A percentile compares a stretch with the other conserved stretches of the same genome.
phyloP scores from a whole-genome alignment of 1,140 invertebrate genomes.

The Grapholita molesta region DNA sequence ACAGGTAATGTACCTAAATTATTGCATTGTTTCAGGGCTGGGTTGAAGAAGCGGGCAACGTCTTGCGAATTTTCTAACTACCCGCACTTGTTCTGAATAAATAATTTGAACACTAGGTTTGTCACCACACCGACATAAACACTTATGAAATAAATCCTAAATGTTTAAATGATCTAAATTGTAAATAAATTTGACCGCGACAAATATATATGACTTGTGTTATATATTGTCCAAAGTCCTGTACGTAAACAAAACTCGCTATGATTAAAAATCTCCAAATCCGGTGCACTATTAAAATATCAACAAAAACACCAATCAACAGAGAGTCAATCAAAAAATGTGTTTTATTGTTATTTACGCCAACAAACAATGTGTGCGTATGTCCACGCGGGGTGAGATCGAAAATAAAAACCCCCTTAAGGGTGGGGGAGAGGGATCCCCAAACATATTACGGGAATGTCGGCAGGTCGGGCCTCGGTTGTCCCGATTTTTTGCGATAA shows the following conservation, averaged over 20 bases:
- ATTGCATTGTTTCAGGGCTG: too few relatives aligned
- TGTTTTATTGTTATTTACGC: constrained; percentile 15
- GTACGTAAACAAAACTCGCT: neutral
- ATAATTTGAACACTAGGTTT: too few relatives aligned
- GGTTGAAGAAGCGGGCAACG: too few relatives aligned
- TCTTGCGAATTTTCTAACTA: too few relatives aligned
- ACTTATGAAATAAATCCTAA: too few relatives aligned
- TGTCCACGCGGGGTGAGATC: constrained; percentile 54
- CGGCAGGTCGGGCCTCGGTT: constrained; percentile 42
- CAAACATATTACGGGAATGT: constrained; percentile 68
- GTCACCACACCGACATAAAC: too few relatives aligned
- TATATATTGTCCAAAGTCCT: too few relatives aligned
- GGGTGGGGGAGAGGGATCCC: constrained; percentile 57
- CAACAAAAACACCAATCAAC: neutral
- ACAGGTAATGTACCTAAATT: too few relatives aligned
- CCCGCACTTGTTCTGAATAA: too few relatives aligned
- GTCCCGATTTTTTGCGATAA: constrained; percentile 52
- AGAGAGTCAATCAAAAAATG: constrained; percentile 6
- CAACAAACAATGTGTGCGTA: constrained; percentile 40
- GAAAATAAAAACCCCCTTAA: constrained; percentile 66
- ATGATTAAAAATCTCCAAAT: neutral
- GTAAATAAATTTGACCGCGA: too few relatives aligned
- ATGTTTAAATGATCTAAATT: too few relatives aligned
- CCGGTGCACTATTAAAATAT: neutral
- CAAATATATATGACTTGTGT: too few relatives aligned